Evolutionary conservation across 2,797 vertebrate species (phyloP), one percentile per base, ranked within the genome.

Genomic region (Catostomus latipinnis): DNA sequence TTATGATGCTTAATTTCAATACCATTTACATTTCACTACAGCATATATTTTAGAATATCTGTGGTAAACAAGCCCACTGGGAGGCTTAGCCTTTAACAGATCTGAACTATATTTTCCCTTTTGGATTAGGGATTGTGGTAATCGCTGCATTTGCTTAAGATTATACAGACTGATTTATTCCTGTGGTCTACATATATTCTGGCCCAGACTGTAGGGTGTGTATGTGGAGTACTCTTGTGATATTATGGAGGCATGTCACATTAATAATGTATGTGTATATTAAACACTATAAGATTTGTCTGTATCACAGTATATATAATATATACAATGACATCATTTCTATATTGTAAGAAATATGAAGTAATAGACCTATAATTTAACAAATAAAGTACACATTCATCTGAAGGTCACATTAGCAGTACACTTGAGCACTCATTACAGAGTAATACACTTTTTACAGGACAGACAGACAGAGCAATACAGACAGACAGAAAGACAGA

Each of bases 41-140:
- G 8, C 46, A 43, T 61, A 12, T 46, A 43, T 16, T 45, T 18
- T 6, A 45, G 22, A 43, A 62, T 62, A 57, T 50, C 46, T 43
- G 54, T 16, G 34, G 16, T 43, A 78, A 61, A 79, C 49, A 63
- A 74, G 63, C 54, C 69, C 83, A 75, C 85, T 81, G 53, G 85
- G 85, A 88, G 57, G 79, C 83, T 80, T 83, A 84, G 86, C 81
- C 65, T 79, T 82, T 81, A 71, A 78, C 74, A 87, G 81, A 70
- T 82, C 78, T 78, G 9, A 82, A 45, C 73, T 71, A 81, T 78
- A 82, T 85, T 88, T 34, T 80, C 84, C 58, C 78, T 50, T 63
- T 65, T 82, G 87, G 90, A 90, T 92, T 90, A 90, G 72, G 76
- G 87, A 87, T 89, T 83, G 85, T 84, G 82, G 77, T 92, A 91